A percentile compares a stretch with the other conserved stretches of the same genome.
These are phyloP conservation scores for Doryteuthis pealeii DNA, from an alignment of 1,140 invertebrate species.

Conservation along the genomic window DNA sequence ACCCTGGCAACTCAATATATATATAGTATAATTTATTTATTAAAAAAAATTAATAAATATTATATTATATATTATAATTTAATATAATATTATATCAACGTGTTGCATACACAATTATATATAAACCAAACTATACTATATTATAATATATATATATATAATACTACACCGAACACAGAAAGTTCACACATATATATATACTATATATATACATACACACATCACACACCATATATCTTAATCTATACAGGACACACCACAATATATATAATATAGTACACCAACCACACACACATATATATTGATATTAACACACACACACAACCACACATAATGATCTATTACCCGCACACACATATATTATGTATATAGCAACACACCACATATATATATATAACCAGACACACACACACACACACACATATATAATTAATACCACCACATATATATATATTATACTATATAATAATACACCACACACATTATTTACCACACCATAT, in stretches of 20 bases:
- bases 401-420: neutral
- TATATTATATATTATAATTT: neutral
- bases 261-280: no score
- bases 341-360: neutral
- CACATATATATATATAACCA: neutral
- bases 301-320: neutral
- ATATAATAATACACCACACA: no score
- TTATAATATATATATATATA: neutral
- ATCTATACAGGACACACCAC: neutral
- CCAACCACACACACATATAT: no score
- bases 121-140: no score
- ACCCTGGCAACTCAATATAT: no score
- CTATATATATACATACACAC: neutral
- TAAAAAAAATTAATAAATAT: neutral
- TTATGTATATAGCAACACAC: neutral
- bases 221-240: neutral
- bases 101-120: neutral
- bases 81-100: no score
- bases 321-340: neutral
- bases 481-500: no score
- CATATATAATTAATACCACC: neutral
- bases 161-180: neutral
- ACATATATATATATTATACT: constrained; percentile 2
- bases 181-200: neutral
- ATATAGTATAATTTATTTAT: neutral